Conservation (phyloP, 2,113 vertebrate species). For the Myrmecophaga tridactyla region DNA sequence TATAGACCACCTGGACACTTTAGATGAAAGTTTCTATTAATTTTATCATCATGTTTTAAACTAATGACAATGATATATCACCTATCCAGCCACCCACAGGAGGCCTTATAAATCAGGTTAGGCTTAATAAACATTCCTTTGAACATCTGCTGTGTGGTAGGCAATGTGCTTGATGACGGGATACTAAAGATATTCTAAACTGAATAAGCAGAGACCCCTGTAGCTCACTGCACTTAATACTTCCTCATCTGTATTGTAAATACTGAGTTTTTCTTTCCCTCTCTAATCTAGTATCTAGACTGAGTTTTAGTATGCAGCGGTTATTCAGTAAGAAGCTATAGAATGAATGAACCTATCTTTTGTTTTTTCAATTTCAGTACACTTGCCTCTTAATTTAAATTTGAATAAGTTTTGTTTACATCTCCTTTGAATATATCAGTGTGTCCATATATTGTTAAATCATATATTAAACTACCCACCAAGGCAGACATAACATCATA, state of each 20-base stretch:
- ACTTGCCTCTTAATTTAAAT: neutral
- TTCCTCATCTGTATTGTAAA: neutral
- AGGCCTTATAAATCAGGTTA: neutral
- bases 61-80: neutral
- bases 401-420: neutral
- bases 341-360: neutral
- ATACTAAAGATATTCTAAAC: neutral
- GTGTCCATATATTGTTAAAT: neutral
- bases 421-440: neutral
- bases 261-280: neutral
- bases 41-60: neutral
- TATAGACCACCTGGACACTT: neutral
- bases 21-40: neutral
- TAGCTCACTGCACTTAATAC: neutral
- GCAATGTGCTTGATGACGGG: neutral
- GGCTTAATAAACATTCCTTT: conserved; percentile 11
- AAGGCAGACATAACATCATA: neutral
- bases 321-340: neutral
- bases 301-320: neutral
- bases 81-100: too few species aligned
- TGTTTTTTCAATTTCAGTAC: neutral
- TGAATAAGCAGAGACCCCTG: neutral
- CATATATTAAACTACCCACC: neutral
- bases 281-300: neutral
- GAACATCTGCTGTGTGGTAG: neutral